phyloP scores from a whole-genome alignment of 2,113 vertebrate species.

The Camelus bactrianus region DNA sequence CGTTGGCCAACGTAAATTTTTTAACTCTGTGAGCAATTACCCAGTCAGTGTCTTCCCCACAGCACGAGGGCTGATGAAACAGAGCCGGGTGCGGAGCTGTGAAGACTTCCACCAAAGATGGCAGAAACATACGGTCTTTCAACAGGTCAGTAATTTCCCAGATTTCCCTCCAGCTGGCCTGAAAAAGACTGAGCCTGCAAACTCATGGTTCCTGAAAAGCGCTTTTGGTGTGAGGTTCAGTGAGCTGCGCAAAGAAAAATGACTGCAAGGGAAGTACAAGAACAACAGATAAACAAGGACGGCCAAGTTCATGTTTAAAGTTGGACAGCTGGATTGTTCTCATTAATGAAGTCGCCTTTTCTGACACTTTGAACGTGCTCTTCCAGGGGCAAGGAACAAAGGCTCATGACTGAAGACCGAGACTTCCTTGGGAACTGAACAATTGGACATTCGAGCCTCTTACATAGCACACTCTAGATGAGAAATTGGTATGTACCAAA shows the following conservation, averaged over 20 bases:
- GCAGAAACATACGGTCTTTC: constrained; percentile 53
- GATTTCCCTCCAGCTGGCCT: constrained; percentile 56
- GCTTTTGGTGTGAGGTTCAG: not conserved
- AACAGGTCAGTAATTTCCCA: constrained; percentile 27
- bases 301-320: not conserved
- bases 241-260: constrained; percentile 26
- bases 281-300: not conserved
- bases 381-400: not conserved
- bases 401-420: not conserved
- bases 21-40: constrained; percentile 43
- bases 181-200: constrained; percentile 24
- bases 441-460: not conserved
- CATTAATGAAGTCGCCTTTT: not conserved
- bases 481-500: not conserved
- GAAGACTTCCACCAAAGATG: not conserved
- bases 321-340: not conserved
- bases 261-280: not conserved
- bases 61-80: not conserved
- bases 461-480: not conserved
- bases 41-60: not conserved
- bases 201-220: constrained; percentile 46
- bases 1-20: not conserved
- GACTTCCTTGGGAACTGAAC: not conserved
- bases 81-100: not conserved
- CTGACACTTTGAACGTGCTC: not conserved